phyloP scores from a whole-genome alignment of 2,888 invertebrate species.

The Diloba caeruleocephala region DNA sequence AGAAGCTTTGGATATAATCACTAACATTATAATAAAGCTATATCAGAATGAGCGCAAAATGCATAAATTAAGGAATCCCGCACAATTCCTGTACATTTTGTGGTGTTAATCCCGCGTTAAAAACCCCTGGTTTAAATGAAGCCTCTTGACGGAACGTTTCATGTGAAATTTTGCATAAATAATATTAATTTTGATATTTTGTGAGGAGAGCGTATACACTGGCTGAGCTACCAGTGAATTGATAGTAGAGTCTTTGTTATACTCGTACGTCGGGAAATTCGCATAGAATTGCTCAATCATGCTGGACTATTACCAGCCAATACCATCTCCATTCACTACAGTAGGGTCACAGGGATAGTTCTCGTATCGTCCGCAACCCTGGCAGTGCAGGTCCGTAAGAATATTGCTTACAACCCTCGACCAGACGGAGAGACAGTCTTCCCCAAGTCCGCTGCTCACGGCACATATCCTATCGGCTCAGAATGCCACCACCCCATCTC shows the following conservation, averaged over 20 bases:
- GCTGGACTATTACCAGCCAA: too few relatives aligned
- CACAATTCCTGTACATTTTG: constrained; percentile 17
- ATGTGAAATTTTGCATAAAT: constrained; percentile 53
- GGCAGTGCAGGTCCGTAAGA: too few relatives aligned
- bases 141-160: constrained; percentile 42
- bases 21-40: constrained; percentile 35
- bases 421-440: too few relatives aligned
- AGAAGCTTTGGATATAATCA: constrained; percentile 20
- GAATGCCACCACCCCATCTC: too few relatives aligned
- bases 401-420: too few relatives aligned
- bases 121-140: constrained; percentile 30
- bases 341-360: too few relatives aligned
- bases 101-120: constrained; percentile 36
- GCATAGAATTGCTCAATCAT: too few relatives aligned
- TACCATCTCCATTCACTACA: too few relatives aligned
- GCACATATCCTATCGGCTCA: too few relatives aligned
- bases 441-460: too few relatives aligned
- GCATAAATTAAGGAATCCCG: constrained; percentile 38
- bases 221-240: not conserved
- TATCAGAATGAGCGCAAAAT: constrained; percentile 36
- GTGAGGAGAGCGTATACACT: constrained; percentile 1
- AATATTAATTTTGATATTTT: constrained; percentile 43
- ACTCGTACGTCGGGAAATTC: too few relatives aligned
- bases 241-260: not conserved
- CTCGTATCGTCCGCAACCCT: too few relatives aligned